These are phyloP conservation scores for Mimas tiliae DNA, from an alignment of 2,888 invertebrate genomes.

Conservation along the genomic window DNA sequence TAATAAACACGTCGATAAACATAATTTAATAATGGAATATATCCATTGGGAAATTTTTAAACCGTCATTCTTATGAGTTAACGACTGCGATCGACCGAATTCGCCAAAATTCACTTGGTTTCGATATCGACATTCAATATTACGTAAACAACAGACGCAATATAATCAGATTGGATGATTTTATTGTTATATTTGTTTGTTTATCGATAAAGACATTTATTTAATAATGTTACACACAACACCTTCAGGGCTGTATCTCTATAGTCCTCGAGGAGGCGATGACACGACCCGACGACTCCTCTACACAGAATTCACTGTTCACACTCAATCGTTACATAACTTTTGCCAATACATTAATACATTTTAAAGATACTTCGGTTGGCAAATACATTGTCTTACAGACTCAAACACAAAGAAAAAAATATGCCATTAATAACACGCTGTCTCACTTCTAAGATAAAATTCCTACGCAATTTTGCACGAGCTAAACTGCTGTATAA, in stretches of 20 bases:
- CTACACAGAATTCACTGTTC: constrained; percentile 52
- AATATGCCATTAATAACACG: constrained; percentile 55
- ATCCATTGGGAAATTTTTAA: constrained; percentile 58
- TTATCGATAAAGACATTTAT: constrained; percentile 63
- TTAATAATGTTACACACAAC: constrained; percentile 43
- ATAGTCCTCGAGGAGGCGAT: constrained; percentile 29
- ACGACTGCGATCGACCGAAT: constrained; percentile 57
- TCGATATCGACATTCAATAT: constrained; percentile 56
- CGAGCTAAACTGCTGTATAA: constrained; percentile 46
- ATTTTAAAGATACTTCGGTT: constrained; percentile 55
- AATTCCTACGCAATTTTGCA: constrained; percentile 59
- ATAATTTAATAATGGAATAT: too few relatives aligned
- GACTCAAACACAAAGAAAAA: constrained; percentile 46
- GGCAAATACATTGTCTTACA: constrained; percentile 48
- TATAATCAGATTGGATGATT: constrained; percentile 52
- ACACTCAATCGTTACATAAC: constrained; percentile 53
- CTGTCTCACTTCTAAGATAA: constrained; percentile 59
- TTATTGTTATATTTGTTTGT: constrained; percentile 58
- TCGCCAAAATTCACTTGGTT: constrained; percentile 56
- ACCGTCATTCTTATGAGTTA: constrained; percentile 48
- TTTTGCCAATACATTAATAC: constrained; percentile 60
- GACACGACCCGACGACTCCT: constrained; percentile 36
- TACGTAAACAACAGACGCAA: constrained; percentile 60
- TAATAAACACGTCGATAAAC: constrained; percentile 51
- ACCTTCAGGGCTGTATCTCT: constrained; percentile 36